phyloP scores from a whole-genome alignment of 1,140 invertebrate species.

The Drosophila auraria region DNA sequence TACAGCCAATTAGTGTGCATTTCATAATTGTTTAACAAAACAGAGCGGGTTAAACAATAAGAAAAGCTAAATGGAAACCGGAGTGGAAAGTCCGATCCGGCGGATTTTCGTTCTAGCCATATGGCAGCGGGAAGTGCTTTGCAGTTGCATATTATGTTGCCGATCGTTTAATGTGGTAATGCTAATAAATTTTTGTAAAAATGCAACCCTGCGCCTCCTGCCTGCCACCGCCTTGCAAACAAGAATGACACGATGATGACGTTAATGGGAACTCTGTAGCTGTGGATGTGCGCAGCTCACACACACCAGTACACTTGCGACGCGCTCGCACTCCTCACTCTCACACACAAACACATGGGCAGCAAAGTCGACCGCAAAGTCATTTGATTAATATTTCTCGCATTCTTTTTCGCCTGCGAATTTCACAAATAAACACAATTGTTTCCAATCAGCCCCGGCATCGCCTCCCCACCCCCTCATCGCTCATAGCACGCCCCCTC shows the following conservation, averaged over 20 bases:
- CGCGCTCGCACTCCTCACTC: slow-evolving; percentile 51
- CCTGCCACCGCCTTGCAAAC: slow-evolving; percentile 57
- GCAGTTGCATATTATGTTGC: slow-evolving; percentile 36
- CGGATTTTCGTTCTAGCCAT: slow-evolving; percentile 53
- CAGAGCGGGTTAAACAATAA: slow-evolving; percentile 24
- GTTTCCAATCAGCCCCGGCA: slow-evolving; percentile 56
- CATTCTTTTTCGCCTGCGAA: slow-evolving; percentile 65
- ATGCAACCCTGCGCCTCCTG: slow-evolving; percentile 75
- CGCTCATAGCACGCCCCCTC: slow-evolving; percentile 27
- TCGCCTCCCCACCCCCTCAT: not conserved
- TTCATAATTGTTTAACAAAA: slow-evolving; percentile 85
- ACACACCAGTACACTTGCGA: slow-evolving; percentile 48
- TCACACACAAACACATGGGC: slow-evolving; percentile 46
- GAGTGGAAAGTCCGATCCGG: slow-evolving; percentile 36
- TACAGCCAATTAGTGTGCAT: slow-evolving; percentile 84
- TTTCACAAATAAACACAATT: slow-evolving; percentile 76
- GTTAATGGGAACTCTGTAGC: slow-evolving; percentile 78
- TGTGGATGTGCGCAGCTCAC: slow-evolving; percentile 67
- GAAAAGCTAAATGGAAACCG: slow-evolving; percentile 28
- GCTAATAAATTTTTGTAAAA: slow-evolving; percentile 58
- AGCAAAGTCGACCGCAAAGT: slow-evolving; percentile 76
- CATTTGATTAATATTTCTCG: slow-evolving; percentile 78
- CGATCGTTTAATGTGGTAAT: slow-evolving; percentile 34
- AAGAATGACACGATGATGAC: slow-evolving; percentile 85
- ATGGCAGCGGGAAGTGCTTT: slow-evolving; percentile 56